These are phyloP conservation scores for Agrochola circellaris DNA, from an alignment of 2,888 invertebrate species.

Conservation along the genomic window DNA sequence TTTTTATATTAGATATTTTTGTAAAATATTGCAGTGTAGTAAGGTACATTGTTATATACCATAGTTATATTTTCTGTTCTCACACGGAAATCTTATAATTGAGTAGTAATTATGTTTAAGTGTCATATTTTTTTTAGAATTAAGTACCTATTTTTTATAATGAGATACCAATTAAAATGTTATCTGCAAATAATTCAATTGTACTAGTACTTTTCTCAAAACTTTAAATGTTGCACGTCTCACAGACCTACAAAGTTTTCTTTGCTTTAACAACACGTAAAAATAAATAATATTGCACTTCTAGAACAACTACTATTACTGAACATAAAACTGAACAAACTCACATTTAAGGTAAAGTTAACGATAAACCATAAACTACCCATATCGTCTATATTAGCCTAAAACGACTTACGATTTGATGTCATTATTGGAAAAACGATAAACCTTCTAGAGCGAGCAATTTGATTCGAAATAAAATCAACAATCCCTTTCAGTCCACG, in stretches of 20 bases:
- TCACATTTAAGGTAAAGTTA: conserved; percentile 46
- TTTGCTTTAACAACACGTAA: conserved; percentile 8
- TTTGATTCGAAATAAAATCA: conserved; percentile 73
- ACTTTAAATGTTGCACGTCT: conserved; percentile 2
- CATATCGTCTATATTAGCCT: conserved; percentile 60
- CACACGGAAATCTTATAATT: background rate
- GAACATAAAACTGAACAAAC: conserved; percentile 43
- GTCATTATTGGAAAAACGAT: conserved; percentile 78
- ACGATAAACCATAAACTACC: conserved; percentile 49
- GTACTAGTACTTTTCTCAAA: background rate
- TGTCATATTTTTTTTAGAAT: rapidly evolving
- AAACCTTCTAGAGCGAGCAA: conserved; percentile 71
- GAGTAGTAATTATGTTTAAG: background rate
- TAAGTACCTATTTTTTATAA: background rate
- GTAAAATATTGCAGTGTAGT: background rate
- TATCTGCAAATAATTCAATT: background rate
- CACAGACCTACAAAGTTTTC: conserved; percentile 6
- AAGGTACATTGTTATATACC: background rate
- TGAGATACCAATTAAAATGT: background rate
- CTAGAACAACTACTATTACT: conserved; percentile 12
- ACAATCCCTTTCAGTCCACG: conserved; percentile 67
- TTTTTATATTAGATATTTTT: conserved; percentile 3
- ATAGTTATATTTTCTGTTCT: background rate
- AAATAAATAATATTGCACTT: conserved; percentile 40
- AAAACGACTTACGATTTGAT: conserved; percentile 72